Base-by-base conservation (phyloP, 2,888 invertebrate genomes). In the Erynnis tages region DNA sequence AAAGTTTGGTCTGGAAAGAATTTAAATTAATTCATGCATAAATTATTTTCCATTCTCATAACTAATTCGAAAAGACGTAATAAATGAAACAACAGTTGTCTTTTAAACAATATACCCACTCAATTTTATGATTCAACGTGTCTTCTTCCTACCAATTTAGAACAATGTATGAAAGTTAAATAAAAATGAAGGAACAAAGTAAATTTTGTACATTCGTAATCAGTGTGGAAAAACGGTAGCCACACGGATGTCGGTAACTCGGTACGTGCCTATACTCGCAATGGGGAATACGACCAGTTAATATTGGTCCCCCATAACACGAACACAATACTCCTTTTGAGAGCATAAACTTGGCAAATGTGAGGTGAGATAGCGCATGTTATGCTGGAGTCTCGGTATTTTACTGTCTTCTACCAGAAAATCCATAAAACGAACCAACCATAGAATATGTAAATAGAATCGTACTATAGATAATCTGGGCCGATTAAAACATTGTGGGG, bases 191-290 rank as follows among this genome's bases (percentile, higher is more conserved):
- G n/a, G n/a, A n/a, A 11, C 32, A 25, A 34, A 49, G 48, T 34
- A 41, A 49, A 34, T 49, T 49, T 27, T 34, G 34, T 14, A 41
- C 49, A 79, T 81, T 80, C 75, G 76, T 82, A 80, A 81, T 78
- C 82, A 78, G 70, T 57, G 65, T 69, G 64, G 75, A 76, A 79
- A 73, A 79, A 79, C 80, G 74, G 86, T 78, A 85, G 86, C 81
- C 73, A 67, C 71, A 76, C 74, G 76, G 71, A 76, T 77, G 74
- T 78, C 49, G 41, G 41, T 49, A 17, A 79, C 78, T 43, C 56
- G 49, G 55, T 75, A 87, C 87, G 87, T 87, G 87, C 66, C 61
- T 63, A 64, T 69, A 79, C 71, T 82, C 44, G 57, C 67, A 81
- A 86, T 76, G 62, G 61, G 57, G 60, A 56, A 59, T 48, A 57